Evolutionary conservation across 2,797 vertebrate genomes (phyloP), one percentile per base, ranked within the genome.

Genomic region (Nannoperca obscura): DNA sequence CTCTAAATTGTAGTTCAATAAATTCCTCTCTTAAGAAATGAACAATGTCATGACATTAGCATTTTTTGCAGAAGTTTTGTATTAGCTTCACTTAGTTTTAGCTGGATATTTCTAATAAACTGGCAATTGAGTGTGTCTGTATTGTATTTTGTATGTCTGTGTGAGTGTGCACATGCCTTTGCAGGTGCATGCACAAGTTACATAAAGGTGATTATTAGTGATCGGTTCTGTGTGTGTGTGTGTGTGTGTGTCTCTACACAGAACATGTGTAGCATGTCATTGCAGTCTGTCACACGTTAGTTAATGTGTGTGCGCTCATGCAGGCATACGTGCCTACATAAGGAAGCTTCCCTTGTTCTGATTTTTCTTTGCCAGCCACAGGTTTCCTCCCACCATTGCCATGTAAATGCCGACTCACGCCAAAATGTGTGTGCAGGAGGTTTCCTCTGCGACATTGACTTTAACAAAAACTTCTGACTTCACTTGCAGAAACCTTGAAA

Each of bases 331-430:
- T 78, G 46, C 38, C 17, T 49, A 24, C 61, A 62, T 66, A 54
- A 55, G 34, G 61, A 76, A 69, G 20, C 32, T 68, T 68, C 38
- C 14, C 38, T 55, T 47, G 38, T 47, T 54, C 65, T 69, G 57
- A 46, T 36, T 46, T 63, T 69, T 62, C 19, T 2, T 70, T n/a
- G 30, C 20, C 40, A 74, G 27, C 40, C 46, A 44, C 66, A 50
- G 40, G 75, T 69, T 71, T 75, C 61, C 67, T 70, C 84, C 73
- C 73, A 67, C 76, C 47, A 22, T 54, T n/a, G 7, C 76, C 59
- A 55, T 12, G 63, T 60, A 64, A 71, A 59, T 2, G 20, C 50
- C 3, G 5, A 22, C 46, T 82, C 74, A 78, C 4, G 34, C 61
- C 50, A 59, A 2, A 40, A 15, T 13, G 53, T n/a, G 34, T 50